These are phyloP conservation scores for Morpho achilles DNA, from an alignment of 2,888 invertebrate genomes.

Conservation along the genomic window DNA sequence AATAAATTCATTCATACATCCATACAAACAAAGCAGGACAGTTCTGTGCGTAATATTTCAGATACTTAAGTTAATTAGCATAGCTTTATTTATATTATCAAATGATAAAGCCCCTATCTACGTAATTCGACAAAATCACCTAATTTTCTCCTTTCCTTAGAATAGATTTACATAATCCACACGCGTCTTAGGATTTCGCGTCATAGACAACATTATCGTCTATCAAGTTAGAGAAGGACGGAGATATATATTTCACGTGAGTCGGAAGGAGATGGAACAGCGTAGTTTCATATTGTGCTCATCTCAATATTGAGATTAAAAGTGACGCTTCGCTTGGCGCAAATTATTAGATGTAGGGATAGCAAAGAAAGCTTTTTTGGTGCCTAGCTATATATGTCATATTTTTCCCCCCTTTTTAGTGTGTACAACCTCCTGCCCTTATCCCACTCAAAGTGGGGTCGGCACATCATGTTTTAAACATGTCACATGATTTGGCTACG, in stretches of 20 bases:
- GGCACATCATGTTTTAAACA: too few species aligned
- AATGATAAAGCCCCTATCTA: too few species aligned
- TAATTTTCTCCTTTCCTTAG: constrained; percentile 11
- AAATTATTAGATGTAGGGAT: constrained; percentile 64
- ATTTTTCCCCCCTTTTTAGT: too few species aligned
- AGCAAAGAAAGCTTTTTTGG: constrained; percentile 37
- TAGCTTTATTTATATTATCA: too few species aligned
- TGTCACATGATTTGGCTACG: too few species aligned
- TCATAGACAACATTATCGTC: constrained; percentile 17
- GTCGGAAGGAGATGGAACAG: constrained; percentile 38
- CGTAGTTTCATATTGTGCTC: constrained; percentile 72
- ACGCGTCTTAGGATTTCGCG: constrained; percentile 11
- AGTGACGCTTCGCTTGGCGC: constrained; percentile 74
- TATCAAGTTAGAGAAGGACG: constrained; percentile 30
- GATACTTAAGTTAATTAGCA: too few species aligned
- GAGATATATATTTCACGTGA: neutral
- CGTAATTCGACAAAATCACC: constrained; percentile 1
- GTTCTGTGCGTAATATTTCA: too few species aligned
- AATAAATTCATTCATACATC: too few species aligned
- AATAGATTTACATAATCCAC: constrained; percentile 16
- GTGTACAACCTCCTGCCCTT: too few species aligned
- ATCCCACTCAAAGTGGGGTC: too few species aligned
- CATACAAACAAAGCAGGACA: too few species aligned
- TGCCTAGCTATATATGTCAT: too few species aligned
- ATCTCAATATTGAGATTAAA: constrained; percentile 78